Percentiles rank a stretch among this genome's conserved stretches.
Evolutionary conservation across 2,113 vertebrate species (phyloP).

Genomic region (Poecilia latipinna): DNA sequence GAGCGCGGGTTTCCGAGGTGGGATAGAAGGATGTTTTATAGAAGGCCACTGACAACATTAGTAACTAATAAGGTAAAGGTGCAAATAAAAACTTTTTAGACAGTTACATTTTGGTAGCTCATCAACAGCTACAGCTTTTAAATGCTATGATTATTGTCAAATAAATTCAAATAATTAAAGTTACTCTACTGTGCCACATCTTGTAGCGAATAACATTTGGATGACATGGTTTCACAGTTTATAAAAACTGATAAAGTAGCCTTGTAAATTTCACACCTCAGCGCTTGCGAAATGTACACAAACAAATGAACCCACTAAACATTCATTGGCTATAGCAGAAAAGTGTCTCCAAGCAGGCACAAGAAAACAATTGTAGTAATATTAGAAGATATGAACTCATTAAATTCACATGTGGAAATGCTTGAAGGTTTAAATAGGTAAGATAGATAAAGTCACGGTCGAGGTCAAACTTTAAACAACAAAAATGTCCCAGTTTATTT

Average conservation of each 20-base stretch:
- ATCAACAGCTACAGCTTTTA: background rate
- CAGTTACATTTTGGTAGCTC: background rate
- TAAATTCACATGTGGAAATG: background rate
- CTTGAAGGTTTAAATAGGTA: background rate
- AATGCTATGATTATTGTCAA: background rate
- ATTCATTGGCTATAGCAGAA: constrained; percentile 35
- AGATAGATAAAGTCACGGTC: background rate
- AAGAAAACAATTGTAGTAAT: constrained; percentile 48
- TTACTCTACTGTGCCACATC: background rate
- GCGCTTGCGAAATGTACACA: constrained; percentile 16
- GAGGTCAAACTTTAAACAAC: background rate
- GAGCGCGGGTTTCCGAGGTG: background rate
- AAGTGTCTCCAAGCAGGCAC: constrained; percentile 44
- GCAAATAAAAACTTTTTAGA: background rate
- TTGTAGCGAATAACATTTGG: constrained; percentile 11
- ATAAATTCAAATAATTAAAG: background rate
- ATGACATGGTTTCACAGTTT: constrained; percentile 29
- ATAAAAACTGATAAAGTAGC: constrained; percentile 20
- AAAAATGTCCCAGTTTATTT: background rate
- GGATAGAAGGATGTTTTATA: background rate
- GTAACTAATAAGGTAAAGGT: background rate
- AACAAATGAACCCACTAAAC: constrained; percentile 26
- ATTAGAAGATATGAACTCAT: constrained; percentile 9
- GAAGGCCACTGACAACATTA: constrained; percentile 15
- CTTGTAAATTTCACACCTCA: constrained; percentile 10